Percentiles rank a stretch among this genome's conserved stretches.
These are phyloP conservation scores for Steatocranus sp. DNA, from an alignment of 2,797 vertebrate species.

Conservation along the genomic window DNA sequence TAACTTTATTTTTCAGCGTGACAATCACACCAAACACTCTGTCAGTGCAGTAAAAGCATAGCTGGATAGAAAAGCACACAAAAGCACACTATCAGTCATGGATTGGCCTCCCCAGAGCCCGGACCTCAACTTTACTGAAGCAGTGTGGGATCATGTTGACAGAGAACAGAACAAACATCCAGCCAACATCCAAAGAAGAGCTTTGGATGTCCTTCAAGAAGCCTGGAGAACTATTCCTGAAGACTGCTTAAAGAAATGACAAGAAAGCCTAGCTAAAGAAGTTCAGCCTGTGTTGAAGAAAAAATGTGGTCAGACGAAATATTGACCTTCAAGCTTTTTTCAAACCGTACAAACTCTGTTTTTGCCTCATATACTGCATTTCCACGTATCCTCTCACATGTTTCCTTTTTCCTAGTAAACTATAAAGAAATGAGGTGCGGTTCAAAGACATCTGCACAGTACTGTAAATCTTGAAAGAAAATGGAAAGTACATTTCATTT, in stretches of 20 bases:
- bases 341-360: too few species aligned
- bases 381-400: too few species aligned
- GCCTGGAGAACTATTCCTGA: background rate
- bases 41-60: background rate
- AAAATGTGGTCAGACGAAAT: too few species aligned
- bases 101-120: background rate
- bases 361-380: too few species aligned
- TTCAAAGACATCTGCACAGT: background rate
- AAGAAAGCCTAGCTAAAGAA: background rate
- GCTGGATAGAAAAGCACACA: background rate
- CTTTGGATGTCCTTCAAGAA: background rate
- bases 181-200: background rate
- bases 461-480: background rate
- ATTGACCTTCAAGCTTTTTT: too few species aligned
- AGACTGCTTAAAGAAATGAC: background rate
- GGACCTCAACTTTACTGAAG: fast-evolving
- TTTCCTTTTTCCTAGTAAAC: background rate
- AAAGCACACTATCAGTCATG: background rate
- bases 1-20: background rate
- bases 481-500: background rate
- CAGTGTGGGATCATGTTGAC: background rate
- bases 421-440: background rate
- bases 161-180: background rate
- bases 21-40: background rate
- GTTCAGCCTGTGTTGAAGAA: background rate